These are phyloP conservation scores for Drosophila arawakana DNA, from an alignment of 1,140 invertebrate species.

Conservation along the genomic window DNA sequence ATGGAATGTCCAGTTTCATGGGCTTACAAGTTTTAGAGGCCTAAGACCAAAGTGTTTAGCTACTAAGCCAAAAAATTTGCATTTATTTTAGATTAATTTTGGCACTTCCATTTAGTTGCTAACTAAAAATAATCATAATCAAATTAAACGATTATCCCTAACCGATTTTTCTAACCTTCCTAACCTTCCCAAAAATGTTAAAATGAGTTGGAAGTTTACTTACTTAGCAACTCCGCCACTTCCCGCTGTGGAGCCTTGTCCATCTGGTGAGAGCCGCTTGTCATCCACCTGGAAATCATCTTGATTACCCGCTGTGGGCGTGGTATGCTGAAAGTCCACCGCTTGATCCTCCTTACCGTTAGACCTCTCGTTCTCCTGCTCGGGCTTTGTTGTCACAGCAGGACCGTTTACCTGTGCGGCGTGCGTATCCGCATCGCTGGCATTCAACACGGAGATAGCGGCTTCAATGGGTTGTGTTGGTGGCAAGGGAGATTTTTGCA, in stretches of 20 bases:
- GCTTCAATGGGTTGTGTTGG: conserved; percentile 80
- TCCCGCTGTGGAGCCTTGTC: conserved; percentile 72
- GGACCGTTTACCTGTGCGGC: conserved; percentile 56
- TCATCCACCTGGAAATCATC: conserved; percentile 73
- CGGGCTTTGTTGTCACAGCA: conserved; percentile 68
- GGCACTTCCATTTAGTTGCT: no score
- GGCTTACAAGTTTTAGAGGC: no score
- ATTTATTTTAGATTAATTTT: no score
- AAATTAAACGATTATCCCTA: no score
- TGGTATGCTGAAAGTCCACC: conserved; percentile 38
- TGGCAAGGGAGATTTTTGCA: conserved; percentile 72
- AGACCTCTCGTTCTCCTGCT: conserved; percentile 71
- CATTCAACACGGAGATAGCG: conserved; percentile 74
- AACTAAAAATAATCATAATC: no score
- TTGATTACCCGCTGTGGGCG: conserved; percentile 39
- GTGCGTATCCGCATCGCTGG: conserved; percentile 33
- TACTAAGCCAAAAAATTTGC: no score
- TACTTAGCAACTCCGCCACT: conserved; percentile 67
- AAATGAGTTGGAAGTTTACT: conserved; percentile 32
- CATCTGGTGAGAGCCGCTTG: conserved; percentile 75
- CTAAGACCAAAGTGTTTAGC: no score
- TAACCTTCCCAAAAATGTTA: no score
- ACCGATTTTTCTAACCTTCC: no score
- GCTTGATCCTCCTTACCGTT: conserved; percentile 53
- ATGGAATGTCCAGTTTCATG: no score